phyloP scores from a whole-genome alignment of 2,113 vertebrate genomes.

The Pseudopipra pipra region DNA sequence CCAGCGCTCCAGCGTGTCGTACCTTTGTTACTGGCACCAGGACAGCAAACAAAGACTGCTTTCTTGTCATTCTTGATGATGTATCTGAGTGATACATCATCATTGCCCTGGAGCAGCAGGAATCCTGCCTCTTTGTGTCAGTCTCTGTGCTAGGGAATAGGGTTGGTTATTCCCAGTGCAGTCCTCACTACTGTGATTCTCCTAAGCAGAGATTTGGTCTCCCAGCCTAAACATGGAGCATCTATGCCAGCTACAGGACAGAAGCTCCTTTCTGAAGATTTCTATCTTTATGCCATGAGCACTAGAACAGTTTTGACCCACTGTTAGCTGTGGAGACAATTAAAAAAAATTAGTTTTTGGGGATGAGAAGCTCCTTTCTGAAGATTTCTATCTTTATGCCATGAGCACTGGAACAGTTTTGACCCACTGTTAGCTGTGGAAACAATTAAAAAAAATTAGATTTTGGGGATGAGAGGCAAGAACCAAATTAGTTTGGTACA shows the following conservation, averaged over 20 bases:
- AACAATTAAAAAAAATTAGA: background rate
- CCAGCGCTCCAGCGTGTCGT: background rate
- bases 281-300: background rate
- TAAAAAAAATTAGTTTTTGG: background rate
- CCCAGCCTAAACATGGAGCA: rapidly evolving
- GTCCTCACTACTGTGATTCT: background rate
- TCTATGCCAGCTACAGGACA: background rate
- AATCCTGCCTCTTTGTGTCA: background rate
- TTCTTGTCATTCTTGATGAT: background rate
- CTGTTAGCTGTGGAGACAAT: background rate
- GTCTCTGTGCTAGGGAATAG: rapidly evolving
- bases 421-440: background rate
- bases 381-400: background rate
- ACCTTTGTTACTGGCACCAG: background rate
- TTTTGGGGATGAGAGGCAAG: background rate
- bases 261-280: background rate
- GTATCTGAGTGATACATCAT: background rate
- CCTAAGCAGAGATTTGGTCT: background rate
- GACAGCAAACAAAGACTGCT: background rate
- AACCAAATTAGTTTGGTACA: background rate
- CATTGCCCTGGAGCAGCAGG: background rate
- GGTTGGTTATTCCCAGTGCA: background rate
- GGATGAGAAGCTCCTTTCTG: background rate
- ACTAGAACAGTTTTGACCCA: background rate
- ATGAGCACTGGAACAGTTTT: background rate